Evolutionary conservation across 1,140 invertebrate genomes (phyloP).

Genomic region (Asobara japonica): DNA sequence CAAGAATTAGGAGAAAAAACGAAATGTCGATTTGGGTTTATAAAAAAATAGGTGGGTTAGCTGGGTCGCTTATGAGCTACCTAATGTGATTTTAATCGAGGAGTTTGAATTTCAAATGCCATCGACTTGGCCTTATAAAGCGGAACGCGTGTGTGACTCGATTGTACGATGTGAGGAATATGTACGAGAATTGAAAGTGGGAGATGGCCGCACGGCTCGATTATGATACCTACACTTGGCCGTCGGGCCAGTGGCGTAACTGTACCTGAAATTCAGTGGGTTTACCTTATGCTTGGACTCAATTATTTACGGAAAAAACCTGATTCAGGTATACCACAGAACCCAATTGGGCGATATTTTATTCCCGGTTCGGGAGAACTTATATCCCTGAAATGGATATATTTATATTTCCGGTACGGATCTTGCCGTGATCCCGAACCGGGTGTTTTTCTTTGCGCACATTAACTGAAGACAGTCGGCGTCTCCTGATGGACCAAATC

Average conservation of each 20-base stretch:
- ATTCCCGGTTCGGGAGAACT: no score
- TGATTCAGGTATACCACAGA: no score
- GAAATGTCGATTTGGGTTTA: neutral
- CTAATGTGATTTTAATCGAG: slow-evolving; percentile 65
- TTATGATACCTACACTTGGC: slow-evolving; percentile 44
- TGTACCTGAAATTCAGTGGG: no score
- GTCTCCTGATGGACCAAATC: neutral
- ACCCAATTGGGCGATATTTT: no score
- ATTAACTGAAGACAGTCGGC: neutral
- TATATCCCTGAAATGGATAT: no score
- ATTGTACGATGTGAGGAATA: slow-evolving; percentile 9
- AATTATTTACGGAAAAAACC: no score
- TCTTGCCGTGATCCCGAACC: no score
- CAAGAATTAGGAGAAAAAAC: neutral
- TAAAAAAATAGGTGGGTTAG: neutral
- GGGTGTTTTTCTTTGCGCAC: no score
- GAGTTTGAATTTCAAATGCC: slow-evolving; percentile 64
- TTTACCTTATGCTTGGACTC: no score
- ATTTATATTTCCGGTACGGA: no score
- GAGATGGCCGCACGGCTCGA: slow-evolving; percentile 44
- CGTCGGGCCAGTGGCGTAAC: slow-evolving; percentile 43
- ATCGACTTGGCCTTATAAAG: slow-evolving; percentile 44
- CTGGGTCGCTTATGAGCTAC: slow-evolving; percentile 37
- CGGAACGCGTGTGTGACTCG: slow-evolving; percentile 22
- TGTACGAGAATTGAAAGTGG: slow-evolving; percentile 15